Conservation (phyloP, 64 coral and sea anemone species). For the Montipora sp. region DNA sequence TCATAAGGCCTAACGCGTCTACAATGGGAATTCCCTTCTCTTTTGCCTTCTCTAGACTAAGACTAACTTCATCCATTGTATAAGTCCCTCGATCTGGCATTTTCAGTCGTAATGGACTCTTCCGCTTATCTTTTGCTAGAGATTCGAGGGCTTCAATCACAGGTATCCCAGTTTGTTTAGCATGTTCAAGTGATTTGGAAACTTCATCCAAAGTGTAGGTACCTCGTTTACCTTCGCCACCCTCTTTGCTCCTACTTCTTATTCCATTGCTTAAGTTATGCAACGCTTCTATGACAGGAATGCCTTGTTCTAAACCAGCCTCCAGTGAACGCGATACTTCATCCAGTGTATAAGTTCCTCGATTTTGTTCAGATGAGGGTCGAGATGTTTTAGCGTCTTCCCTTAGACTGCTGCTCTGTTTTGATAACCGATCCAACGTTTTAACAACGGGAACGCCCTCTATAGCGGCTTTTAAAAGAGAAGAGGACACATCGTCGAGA, state of each 20-base stretch:
- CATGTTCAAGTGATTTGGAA: slow-evolving; percentile 75
- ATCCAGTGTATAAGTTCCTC: slow-evolving; percentile 82
- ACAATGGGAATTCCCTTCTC: slow-evolving; percentile 84
- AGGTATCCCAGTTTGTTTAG: slow-evolving; percentile 80
- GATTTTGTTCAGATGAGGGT: not conserved
- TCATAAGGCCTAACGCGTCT: slow-evolving; percentile 55
- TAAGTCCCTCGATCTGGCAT: slow-evolving; percentile 64
- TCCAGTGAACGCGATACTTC: slow-evolving; percentile 64
- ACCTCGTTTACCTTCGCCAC: slow-evolving; percentile 25
- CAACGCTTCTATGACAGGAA: slow-evolving; percentile 74
- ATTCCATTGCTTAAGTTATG: slow-evolving; percentile 45
- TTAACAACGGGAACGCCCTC: slow-evolving; percentile 65
- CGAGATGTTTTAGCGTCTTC: not conserved
- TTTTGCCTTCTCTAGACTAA: slow-evolving; percentile 75
- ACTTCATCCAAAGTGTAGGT: slow-evolving; percentile 88
- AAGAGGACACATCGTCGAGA: slow-evolving; percentile 69
- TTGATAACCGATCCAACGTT: slow-evolving; percentile 67
- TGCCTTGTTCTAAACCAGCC: slow-evolving; percentile 39
- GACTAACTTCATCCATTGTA: slow-evolving; percentile 80
- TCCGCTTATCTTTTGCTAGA: slow-evolving; percentile 19
- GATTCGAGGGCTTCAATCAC: slow-evolving; percentile 71
- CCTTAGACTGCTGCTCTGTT: slow-evolving; percentile 9
- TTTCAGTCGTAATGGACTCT: not conserved
- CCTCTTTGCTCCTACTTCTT: not conserved
- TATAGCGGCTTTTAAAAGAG: slow-evolving; percentile 47